These are phyloP conservation scores for Phortica variegata DNA, from an alignment of 1,140 invertebrate genomes.

Conservation along the genomic window DNA sequence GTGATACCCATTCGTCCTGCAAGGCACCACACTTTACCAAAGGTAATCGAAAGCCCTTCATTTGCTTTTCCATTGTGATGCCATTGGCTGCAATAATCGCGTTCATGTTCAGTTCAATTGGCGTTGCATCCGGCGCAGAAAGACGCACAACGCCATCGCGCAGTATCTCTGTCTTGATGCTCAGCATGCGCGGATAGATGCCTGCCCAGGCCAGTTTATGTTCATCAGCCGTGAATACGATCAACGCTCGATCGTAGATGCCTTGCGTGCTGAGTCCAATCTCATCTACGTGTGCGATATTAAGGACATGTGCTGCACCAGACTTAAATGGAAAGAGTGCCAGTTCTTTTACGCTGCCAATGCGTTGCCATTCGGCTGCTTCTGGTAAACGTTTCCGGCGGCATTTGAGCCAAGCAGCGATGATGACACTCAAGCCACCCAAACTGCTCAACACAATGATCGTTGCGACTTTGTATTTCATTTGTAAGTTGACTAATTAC, in stretches of 20 bases:
- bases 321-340: constrained; percentile 58
- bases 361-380: constrained; percentile 22
- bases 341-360: constrained; percentile 58
- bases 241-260: constrained; percentile 55
- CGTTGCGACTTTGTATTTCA: neutral
- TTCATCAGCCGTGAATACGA: constrained; percentile 55
- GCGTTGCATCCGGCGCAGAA: constrained; percentile 58
- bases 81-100: constrained; percentile 15
- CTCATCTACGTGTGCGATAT: constrained; percentile 46
- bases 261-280: constrained; percentile 53
- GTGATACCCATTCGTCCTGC: constrained; percentile 61
- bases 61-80: constrained; percentile 37
- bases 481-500: neutral
- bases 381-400: constrained; percentile 31
- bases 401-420: constrained; percentile 40
- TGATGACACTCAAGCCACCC: neutral
- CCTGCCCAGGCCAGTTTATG: constrained; percentile 56
- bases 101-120: constrained; percentile 51
- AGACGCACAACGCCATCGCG: constrained; percentile 48
- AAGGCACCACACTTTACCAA: constrained; percentile 63
- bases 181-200: constrained; percentile 57
- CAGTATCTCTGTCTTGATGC: constrained; percentile 56
- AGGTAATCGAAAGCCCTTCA: constrained; percentile 57
- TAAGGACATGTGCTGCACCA: constrained; percentile 43
- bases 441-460: neutral